phyloP scores from a whole-genome alignment of 35 echinoderm and acorn worm genomes.

The Acanthaster planci region DNA sequence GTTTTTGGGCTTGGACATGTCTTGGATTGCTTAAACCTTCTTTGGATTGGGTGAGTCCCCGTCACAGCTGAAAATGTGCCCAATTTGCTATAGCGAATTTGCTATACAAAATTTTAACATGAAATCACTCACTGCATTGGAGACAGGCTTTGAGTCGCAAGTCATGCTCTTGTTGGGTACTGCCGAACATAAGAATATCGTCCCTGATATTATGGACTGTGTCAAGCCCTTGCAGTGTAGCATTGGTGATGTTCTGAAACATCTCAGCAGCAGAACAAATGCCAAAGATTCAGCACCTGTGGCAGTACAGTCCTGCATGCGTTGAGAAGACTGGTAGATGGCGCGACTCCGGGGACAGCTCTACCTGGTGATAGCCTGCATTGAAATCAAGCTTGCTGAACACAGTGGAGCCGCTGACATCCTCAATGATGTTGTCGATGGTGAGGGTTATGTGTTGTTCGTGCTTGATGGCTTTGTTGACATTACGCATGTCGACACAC shows the following conservation, averaged over 20 bases:
- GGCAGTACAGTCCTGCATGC: slow-evolving; percentile 36
- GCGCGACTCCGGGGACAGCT: slow-evolving; percentile 9
- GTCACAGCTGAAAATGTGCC: slow-evolving; percentile 28
- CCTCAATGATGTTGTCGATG: slow-evolving; percentile 60
- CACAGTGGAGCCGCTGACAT: slow-evolving; percentile 37
- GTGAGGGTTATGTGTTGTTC: slow-evolving; percentile 72
- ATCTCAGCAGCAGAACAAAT: slow-evolving; percentile 46
- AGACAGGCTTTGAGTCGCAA: neutral
- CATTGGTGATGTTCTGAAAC: slow-evolving; percentile 42
- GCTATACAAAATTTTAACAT: too few relatives aligned
- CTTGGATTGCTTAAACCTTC: neutral
- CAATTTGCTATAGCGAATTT: slow-evolving; percentile 1
- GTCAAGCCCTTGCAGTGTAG: slow-evolving; percentile 13
- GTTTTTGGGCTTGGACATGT: neutral
- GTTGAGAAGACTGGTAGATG: slow-evolving; percentile 45
- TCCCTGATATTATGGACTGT: slow-evolving; percentile 47
- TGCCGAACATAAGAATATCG: slow-evolving; percentile 49
- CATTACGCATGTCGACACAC: too few relatives aligned
- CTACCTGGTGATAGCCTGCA: slow-evolving; percentile 67
- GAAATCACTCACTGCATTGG: slow-evolving; percentile 41
- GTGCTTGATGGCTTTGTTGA: slow-evolving; percentile 45
- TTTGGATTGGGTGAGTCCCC: slow-evolving; percentile 36
- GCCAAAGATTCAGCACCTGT: slow-evolving; percentile 47
- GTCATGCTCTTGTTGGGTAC: slow-evolving; percentile 27
- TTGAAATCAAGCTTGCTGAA: slow-evolving; percentile 67